A percentile compares a stretch with the other conserved stretches of the same genome.
Conservation (phyloP, 2,797 vertebrate genomes). For the Kryptolebias ocellatus region DNA sequence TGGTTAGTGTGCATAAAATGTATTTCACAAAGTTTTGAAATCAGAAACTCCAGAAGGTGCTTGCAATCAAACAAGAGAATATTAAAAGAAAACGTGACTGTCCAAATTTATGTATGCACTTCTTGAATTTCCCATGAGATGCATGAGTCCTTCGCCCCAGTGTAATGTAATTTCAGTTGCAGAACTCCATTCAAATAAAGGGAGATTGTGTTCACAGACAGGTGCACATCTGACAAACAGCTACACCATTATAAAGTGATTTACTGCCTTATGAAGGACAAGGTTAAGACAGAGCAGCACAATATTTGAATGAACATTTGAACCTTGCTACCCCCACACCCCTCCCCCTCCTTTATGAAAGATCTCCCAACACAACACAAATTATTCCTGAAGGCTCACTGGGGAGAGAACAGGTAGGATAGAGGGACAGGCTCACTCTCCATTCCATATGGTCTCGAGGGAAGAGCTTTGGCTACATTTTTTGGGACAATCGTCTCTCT, state of each 20-base stretch:
- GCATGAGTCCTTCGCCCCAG: not conserved
- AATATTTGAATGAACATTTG: conserved; percentile 8
- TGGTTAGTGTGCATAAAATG: too few species aligned
- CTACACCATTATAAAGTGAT: conserved; percentile 3
- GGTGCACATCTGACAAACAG: conserved; percentile 4
- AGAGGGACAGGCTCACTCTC: conserved; percentile 58
- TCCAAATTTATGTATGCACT: not conserved
- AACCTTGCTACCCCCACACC: not conserved
- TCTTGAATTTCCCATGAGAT: not conserved
- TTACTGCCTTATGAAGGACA: conserved; percentile 2
- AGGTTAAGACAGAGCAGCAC: conserved; percentile 5
- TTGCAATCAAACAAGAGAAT: not conserved
- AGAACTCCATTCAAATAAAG: not conserved
- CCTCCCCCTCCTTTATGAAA: conserved; percentile 25
- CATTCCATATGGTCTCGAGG: conserved; percentile 50
- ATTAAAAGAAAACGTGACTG: too few species aligned
- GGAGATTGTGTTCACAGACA: not conserved
- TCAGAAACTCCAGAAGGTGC: conserved; percentile 1
- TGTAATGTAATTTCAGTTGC: not conserved
- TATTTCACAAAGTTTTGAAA: conserved; percentile 10
- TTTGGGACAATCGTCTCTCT: conserved; percentile 27
- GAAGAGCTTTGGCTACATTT: conserved; percentile 60
- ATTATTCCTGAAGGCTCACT: conserved; percentile 8
- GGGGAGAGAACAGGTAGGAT: conserved; percentile 12
- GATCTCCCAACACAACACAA: conserved; percentile 13